Evolutionary conservation across 2,888 invertebrate genomes (phyloP).

Genomic region (Mamestra brassicae): DNA sequence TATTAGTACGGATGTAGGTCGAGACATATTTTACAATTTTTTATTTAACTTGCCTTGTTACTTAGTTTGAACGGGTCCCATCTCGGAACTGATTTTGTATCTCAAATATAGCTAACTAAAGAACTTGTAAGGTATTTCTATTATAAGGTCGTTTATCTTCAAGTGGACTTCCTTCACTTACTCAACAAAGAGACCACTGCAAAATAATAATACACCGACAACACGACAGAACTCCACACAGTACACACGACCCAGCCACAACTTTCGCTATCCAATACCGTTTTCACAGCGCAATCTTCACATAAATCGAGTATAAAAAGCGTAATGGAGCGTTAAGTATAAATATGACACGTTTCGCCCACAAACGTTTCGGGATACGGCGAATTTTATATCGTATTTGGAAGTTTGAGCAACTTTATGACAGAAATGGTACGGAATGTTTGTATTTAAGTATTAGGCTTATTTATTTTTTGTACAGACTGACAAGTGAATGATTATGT

Average conservation of each 20-base stretch:
- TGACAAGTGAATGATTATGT: not conserved
- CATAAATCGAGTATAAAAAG: slow-evolving; percentile 68
- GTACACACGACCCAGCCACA: slow-evolving; percentile 42
- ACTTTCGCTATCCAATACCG: slow-evolving; percentile 60
- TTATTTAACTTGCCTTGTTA: too few species aligned
- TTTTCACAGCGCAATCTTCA: slow-evolving; percentile 63
- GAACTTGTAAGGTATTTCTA: not conserved
- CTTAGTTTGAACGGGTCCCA: too few species aligned
- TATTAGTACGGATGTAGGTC: too few species aligned
- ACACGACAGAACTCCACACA: slow-evolving; percentile 29
- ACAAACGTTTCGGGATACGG: slow-evolving; percentile 52
- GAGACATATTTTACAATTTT: too few species aligned
- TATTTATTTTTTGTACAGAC: slow-evolving; percentile 3
- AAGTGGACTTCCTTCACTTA: not conserved
- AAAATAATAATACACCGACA: slow-evolving; percentile 30
- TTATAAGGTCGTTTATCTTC: not conserved
- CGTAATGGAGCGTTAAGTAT: slow-evolving; percentile 66
- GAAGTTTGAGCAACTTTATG: slow-evolving; percentile 58
- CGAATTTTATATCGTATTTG: slow-evolving; percentile 57
- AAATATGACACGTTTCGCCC: slow-evolving; percentile 59
- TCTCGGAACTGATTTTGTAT: too few species aligned
- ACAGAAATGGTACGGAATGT: slow-evolving; percentile 29
- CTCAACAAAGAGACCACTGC: slow-evolving; percentile 2
- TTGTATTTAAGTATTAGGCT: slow-evolving; percentile 6
- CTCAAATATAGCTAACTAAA: not conserved